Conservation (phyloP, 2,113 vertebrate species). For the Calyptommatus sinebrachiatus region DNA sequence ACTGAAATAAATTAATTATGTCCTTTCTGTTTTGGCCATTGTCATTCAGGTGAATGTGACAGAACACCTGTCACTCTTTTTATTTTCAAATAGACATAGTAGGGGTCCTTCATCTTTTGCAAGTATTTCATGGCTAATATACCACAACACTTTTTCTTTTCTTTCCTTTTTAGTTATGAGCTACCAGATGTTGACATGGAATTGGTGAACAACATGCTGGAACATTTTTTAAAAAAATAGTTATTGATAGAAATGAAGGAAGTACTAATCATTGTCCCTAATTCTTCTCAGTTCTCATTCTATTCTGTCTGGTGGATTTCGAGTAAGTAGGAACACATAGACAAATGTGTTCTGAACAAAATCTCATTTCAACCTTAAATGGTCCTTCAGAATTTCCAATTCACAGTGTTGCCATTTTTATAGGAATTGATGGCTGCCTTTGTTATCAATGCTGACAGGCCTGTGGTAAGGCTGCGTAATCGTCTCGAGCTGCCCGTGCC, state of each 20-base stretch:
- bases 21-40: too few relatives aligned
- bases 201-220: too few relatives aligned
- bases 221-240: constrained; percentile 37
- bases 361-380: constrained; percentile 59
- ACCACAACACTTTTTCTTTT: too few relatives aligned
- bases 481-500: constrained; percentile 38
- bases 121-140: too few relatives aligned
- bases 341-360: constrained; percentile 58
- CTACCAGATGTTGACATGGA: too few relatives aligned
- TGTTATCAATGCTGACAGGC: constrained; percentile 69
- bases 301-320: constrained; percentile 56
- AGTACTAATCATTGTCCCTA: constrained; percentile 10
- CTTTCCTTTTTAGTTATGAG: too few relatives aligned
- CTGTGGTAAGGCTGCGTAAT: constrained; percentile 53
- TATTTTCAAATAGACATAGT: too few relatives aligned
- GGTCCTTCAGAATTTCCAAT: constrained; percentile 65
- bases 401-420: constrained; percentile 61
- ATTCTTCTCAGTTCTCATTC: constrained; percentile 23
- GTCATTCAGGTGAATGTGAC: too few relatives aligned
- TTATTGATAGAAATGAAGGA: constrained; percentile 22
- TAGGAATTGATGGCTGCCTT: constrained; percentile 66
- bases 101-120: too few relatives aligned
- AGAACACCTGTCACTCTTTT: too few relatives aligned
- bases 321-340: constrained; percentile 31
- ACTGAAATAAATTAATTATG: too few relatives aligned